A percentile compares a stretch with the other conserved stretches of the same genome.
Conservation (phyloP, 2,888 invertebrate species). For the Anorthoa munda region DNA sequence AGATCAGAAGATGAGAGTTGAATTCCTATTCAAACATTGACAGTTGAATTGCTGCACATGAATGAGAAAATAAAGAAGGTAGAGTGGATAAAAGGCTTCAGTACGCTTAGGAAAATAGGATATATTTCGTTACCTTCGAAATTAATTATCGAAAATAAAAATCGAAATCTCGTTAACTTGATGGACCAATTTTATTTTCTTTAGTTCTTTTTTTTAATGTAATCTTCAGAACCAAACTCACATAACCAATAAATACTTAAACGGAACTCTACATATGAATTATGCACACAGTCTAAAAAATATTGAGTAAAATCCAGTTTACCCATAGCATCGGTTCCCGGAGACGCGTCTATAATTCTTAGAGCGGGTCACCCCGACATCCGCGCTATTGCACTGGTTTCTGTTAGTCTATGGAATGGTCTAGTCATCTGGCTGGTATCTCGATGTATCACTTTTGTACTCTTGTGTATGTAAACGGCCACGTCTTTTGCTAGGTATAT, state of each 20-base stretch:
- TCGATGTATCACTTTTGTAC: constrained; percentile 32
- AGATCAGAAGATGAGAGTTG: not conserved
- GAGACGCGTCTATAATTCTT: constrained; percentile 50
- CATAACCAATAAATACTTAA: constrained; percentile 25
- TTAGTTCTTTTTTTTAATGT: not conserved
- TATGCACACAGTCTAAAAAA: constrained; percentile 25
- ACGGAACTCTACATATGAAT: constrained; percentile 4
- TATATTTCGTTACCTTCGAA: too few relatives aligned
- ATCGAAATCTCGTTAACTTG: too few relatives aligned
- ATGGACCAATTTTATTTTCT: not conserved
- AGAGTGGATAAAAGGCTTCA: too few relatives aligned
- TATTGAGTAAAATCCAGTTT: constrained; percentile 5
- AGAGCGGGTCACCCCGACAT: constrained; percentile 54
- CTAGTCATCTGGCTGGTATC: constrained; percentile 28
- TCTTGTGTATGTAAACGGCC: constrained; percentile 21
- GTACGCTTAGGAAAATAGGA: too few relatives aligned
- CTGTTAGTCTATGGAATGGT: constrained; percentile 16
- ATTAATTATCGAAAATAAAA: too few relatives aligned
- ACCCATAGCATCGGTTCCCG: constrained; percentile 35
- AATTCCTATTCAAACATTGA: not conserved
- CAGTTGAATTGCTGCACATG: constrained; percentile 1
- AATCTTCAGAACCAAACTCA: not conserved
- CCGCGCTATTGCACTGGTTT: constrained; percentile 58
- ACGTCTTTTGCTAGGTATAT: constrained; percentile 6
- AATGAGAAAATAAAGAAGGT: not conserved